Conservation (phyloP, 2,888 invertebrate species). For the Villa cingulata region DNA sequence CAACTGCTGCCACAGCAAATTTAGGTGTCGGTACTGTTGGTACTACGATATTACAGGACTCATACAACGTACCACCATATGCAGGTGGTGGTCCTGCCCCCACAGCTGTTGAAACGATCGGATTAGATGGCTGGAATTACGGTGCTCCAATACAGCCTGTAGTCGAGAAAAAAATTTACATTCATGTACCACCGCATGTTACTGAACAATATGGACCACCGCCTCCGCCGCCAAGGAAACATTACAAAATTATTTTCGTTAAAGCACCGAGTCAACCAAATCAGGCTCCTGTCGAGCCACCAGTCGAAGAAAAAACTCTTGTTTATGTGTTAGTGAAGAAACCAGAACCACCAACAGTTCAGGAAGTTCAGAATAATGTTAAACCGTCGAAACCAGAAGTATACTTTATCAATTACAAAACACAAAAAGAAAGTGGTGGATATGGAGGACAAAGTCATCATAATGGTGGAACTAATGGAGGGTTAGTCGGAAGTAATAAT, state of each 20-base stretch:
- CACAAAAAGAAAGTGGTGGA: constrained; percentile 31
- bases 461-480: not conserved
- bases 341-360: constrained; percentile 50
- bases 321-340: constrained; percentile 57
- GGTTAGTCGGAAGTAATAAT: not conserved
- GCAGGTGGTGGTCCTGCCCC: no score
- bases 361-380: constrained; percentile 41
- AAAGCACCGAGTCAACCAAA: constrained; percentile 46
- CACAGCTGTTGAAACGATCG: not conserved
- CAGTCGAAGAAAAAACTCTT: constrained; percentile 53
- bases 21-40: not conserved
- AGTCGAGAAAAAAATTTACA: constrained; percentile 72
- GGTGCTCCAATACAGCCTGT: constrained; percentile 35
- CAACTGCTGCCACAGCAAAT: not conserved
- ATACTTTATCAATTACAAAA: constrained; percentile 56
- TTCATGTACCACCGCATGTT: constrained; percentile 66
- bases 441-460: not conserved
- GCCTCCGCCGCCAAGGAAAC: constrained; percentile 51
- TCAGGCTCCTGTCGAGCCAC: constrained; percentile 42
- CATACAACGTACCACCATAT: not conserved
- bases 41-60: not conserved
- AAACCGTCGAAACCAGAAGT: constrained; percentile 57
- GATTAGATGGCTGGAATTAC: not conserved
- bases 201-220: constrained; percentile 37
- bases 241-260: constrained; percentile 63